These are phyloP conservation scores for Suillia variegata DNA, from an alignment of 2,888 invertebrate species.

Conservation along the genomic window DNA sequence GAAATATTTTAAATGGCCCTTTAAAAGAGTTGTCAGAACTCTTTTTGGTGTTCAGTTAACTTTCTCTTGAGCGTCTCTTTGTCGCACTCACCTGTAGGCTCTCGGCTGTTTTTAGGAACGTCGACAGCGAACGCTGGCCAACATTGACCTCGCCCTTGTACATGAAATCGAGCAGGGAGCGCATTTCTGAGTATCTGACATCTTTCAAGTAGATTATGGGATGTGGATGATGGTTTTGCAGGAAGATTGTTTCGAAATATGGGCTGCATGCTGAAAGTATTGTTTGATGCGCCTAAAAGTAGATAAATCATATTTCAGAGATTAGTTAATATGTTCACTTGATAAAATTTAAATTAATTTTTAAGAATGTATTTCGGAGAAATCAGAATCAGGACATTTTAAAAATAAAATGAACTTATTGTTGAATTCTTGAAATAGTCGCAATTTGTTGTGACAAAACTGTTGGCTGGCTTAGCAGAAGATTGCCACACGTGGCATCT, in stretches of 20 bases:
- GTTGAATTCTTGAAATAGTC: too few species aligned
- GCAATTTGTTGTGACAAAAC: too few species aligned
- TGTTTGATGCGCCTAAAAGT: conserved; percentile 84
- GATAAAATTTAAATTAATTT: too few species aligned
- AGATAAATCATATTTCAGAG: background rate
- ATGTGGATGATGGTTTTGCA: conserved; percentile 87
- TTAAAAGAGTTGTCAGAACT: too few species aligned
- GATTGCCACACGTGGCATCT: too few species aligned
- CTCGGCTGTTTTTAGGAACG: conserved; percentile 91
- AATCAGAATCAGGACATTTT: too few species aligned
- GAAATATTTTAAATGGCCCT: background rate
- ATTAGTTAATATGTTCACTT: too few species aligned
- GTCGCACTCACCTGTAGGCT: conserved; percentile 74
- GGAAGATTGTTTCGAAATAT: conserved; percentile 90
- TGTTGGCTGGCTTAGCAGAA: too few species aligned
- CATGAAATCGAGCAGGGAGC: conserved; percentile 89
- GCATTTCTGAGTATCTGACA: conserved; percentile 88
- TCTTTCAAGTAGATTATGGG: conserved; percentile 92
- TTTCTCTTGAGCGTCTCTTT: background rate
- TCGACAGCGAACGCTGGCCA: conserved; percentile 87
- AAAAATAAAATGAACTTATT: too few species aligned
- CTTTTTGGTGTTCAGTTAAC: too few species aligned
- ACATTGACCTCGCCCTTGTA: conserved; percentile 91
- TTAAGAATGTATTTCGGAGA: too few species aligned
- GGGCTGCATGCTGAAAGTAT: conserved; percentile 93